phyloP scores from a whole-genome alignment of 2,113 vertebrate species.

The Cyprinus carpio region DNA sequence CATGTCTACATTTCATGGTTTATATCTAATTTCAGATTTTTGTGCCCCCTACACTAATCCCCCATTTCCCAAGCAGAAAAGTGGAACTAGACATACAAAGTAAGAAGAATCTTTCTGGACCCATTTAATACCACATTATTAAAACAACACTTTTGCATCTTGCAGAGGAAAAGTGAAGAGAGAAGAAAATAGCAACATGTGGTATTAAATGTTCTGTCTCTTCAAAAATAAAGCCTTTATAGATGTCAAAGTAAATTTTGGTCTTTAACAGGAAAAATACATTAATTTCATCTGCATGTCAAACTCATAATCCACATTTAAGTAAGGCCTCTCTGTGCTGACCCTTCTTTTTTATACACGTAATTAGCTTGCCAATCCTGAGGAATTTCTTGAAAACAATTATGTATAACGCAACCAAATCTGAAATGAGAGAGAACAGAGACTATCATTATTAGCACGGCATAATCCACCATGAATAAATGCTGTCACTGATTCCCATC shows the following conservation, averaged over 20 bases:
- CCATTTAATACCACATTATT: neutral
- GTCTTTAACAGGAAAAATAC: neutral
- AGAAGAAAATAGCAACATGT: neutral
- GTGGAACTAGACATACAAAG: neutral
- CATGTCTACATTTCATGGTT: neutral
- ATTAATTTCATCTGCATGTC: neutral
- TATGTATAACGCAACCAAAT: slow-evolving; percentile 5
- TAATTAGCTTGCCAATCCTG: slow-evolving; percentile 23
- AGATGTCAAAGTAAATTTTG: neutral
- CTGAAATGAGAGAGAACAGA: slow-evolving; percentile 17
- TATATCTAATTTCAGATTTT: neutral
- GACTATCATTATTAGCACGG: slow-evolving; percentile 13
- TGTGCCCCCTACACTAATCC: neutral
- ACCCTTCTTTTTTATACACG: neutral
- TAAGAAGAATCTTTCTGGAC: neutral
- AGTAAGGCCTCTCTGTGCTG: neutral
- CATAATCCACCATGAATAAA: slow-evolving; percentile 27
- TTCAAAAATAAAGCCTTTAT: neutral
- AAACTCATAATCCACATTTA: neutral
- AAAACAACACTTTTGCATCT: neutral
- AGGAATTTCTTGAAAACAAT: neutral
- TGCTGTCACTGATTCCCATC: slow-evolving; percentile 3
- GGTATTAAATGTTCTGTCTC: neutral
- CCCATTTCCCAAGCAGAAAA: neutral
- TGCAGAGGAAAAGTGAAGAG: neutral